Percentiles rank a stretch among this genome's conserved stretches.
These are phyloP conservation scores for Malacoctenus gilli DNA, from an alignment of 2,797 vertebrate genomes.

Conservation along the genomic window DNA sequence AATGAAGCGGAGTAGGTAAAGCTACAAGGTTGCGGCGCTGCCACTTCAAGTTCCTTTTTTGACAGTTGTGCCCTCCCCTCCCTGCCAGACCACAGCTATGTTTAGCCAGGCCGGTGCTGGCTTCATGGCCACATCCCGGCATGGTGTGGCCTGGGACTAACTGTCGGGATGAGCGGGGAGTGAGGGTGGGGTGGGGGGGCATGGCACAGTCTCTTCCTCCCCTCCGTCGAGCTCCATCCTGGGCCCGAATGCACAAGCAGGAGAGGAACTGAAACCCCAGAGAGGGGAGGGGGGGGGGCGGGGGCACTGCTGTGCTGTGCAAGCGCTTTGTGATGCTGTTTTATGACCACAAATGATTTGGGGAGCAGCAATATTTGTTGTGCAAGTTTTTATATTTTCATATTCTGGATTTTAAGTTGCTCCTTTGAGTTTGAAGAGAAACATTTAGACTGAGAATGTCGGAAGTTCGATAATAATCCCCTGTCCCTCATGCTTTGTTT, in stretches of 20 bases:
- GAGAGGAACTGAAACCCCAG: conserved; percentile 73
- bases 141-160: conserved; percentile 43
- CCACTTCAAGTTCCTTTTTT: too few species aligned
- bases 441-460: too few species aligned
- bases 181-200: conserved; percentile 61
- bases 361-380: too few species aligned
- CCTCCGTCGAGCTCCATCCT: conserved; percentile 1
- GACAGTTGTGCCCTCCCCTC: conserved; percentile 56
- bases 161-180: conserved; percentile 53
- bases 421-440: too few species aligned
- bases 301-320: neutral
- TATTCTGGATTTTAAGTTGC: too few species aligned
- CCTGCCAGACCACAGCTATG: conserved; percentile 66
- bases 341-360: too few species aligned
- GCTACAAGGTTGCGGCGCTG: too few species aligned
- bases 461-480: too few species aligned
- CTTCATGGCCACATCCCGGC: conserved; percentile 59
- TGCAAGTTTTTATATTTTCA: too few species aligned
- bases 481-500: too few species aligned
- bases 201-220: conserved; percentile 50
- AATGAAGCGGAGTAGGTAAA: too few species aligned
- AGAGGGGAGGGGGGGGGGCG: conserved; percentile 33
- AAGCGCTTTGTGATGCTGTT: too few species aligned
- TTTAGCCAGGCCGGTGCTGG: conserved; percentile 55
- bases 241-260: conserved; percentile 31